Conservation (phyloP, 1,140 invertebrate species). For the Papilio polytes region DNA sequence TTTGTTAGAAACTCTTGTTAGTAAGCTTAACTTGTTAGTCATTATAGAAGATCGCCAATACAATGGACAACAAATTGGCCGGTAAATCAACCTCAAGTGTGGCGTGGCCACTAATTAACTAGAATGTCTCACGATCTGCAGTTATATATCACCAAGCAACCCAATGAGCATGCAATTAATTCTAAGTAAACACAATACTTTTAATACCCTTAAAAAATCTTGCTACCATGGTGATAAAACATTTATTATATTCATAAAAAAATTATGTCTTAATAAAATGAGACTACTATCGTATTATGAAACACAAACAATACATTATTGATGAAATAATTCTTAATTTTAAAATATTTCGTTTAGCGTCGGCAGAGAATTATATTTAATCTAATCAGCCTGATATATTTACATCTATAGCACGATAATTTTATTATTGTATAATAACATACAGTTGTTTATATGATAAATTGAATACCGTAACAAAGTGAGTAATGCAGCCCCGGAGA, state of each 20-base stretch:
- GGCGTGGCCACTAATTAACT: constrained; percentile 20
- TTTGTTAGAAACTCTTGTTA: neutral
- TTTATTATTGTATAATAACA: neutral
- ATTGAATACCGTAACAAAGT: constrained; percentile 22
- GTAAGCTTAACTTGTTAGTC: neutral
- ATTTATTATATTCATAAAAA: too few species aligned
- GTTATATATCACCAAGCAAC: constrained; percentile 18
- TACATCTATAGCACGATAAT: neutral
- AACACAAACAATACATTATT: neutral
- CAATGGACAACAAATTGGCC: constrained; percentile 20
- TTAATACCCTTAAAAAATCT: neutral
- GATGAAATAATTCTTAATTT: neutral
- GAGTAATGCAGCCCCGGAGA: constrained; percentile 27
- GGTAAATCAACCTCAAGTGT: constrained; percentile 17
- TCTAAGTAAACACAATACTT: constrained; percentile 8
- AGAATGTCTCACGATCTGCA: constrained; percentile 11
- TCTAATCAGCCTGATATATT: neutral
- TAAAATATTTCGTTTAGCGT: neutral
- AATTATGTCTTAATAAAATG: too few species aligned
- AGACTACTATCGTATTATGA: neutral
- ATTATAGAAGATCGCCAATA: constrained; percentile 17
- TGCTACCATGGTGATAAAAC: neutral
- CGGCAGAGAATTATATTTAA: neutral
- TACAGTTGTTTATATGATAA: constrained; percentile 11
- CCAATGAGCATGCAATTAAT: constrained; percentile 16